phyloP scores from a whole-genome alignment of 2,797 vertebrate species.

The Acropternis orthonyx region DNA sequence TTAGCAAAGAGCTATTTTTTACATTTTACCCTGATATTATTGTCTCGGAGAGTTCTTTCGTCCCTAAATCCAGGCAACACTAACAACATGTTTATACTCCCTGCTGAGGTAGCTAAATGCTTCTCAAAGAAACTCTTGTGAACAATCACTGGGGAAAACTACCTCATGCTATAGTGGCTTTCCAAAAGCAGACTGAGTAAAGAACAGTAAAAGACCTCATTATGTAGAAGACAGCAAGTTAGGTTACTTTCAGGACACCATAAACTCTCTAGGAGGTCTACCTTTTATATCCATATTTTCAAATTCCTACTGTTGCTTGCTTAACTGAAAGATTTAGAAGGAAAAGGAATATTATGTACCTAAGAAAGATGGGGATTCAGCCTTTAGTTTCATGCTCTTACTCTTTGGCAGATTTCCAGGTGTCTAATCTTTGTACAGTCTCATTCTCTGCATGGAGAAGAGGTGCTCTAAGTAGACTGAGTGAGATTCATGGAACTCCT shows the following conservation, averaged over 20 bases:
- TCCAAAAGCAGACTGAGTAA: not conserved
- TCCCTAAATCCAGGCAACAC: too few relatives aligned
- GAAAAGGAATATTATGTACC: not conserved
- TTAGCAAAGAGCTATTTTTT: too few relatives aligned
- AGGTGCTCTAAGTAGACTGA: not conserved
- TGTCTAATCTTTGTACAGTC: not conserved
- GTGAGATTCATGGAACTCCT: not conserved
- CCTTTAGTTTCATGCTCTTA: not conserved
- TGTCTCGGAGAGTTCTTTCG: too few relatives aligned
- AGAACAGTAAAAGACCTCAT: not conserved
- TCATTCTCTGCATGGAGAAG: not conserved
- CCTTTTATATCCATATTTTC: not conserved
- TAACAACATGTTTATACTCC: not conserved
- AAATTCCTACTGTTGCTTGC: not conserved
- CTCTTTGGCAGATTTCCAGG: not conserved
- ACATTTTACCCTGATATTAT: too few relatives aligned
- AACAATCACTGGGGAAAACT: not conserved
- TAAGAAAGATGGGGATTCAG: not conserved
- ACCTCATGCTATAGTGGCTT: accelerated
- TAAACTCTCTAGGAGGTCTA: not conserved
- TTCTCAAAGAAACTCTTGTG: not conserved
- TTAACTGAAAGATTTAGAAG: not conserved
- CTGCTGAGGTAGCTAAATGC: not conserved
- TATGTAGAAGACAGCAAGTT: not conserved
- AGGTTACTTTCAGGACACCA: not conserved